phyloP scores from a whole-genome alignment of 2,797 vertebrate genomes.

The Avahi laniger region DNA sequence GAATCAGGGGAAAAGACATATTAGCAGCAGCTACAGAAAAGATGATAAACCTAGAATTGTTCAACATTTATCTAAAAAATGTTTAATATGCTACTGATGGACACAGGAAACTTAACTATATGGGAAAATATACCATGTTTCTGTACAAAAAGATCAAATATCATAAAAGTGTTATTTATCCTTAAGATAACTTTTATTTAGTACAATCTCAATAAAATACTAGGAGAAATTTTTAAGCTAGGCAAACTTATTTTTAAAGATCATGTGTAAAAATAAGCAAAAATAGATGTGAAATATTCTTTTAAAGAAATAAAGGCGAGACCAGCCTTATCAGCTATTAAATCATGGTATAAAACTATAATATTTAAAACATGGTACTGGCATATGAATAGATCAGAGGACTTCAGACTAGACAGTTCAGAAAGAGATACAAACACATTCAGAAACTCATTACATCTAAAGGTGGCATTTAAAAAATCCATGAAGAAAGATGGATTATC shows the following conservation, averaged over 20 bases:
- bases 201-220: not conserved
- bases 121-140: not conserved
- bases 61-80: not conserved
- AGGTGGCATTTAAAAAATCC: not conserved
- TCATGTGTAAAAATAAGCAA: not conserved
- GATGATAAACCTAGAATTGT: not conserved
- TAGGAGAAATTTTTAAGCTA: not conserved
- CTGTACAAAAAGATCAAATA: not conserved
- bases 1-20: not conserved
- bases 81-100: not conserved
- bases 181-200: conserved; percentile 15
- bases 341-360: not conserved
- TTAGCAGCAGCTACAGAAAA: not conserved
- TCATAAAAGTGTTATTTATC: not conserved
- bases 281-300: not conserved
- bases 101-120: not conserved
- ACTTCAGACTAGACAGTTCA: not conserved
- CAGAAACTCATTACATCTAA: not conserved
- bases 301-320: not conserved
- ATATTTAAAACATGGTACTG: not conserved
- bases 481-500: not conserved
- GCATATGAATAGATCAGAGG: not conserved
- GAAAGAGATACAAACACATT: not conserved
- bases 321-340: not conserved
- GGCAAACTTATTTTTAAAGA: not conserved